These are phyloP conservation scores for Embidobia sp. DNA, from an alignment of 2,888 invertebrate genomes.

Conservation along the genomic window DNA sequence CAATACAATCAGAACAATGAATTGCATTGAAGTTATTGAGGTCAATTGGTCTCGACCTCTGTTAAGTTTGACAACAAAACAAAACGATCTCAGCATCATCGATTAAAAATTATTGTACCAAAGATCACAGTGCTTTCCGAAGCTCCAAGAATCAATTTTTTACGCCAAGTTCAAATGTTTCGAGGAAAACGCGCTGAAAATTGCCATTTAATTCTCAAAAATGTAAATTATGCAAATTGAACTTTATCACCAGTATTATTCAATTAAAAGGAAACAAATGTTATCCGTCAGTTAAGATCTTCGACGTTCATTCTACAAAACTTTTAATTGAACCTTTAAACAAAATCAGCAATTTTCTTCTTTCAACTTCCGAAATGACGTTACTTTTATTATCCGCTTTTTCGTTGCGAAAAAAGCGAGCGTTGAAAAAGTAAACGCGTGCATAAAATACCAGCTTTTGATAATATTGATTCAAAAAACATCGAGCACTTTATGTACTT, in stretches of 20 bases:
- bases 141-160: too few species aligned
- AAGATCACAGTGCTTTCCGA: conserved; percentile 7
- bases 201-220: too few species aligned
- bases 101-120: conserved; percentile 13
- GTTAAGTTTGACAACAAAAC: conserved; percentile 34
- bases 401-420: background rate
- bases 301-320: too few species aligned
- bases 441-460: conserved; percentile 4
- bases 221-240: too few species aligned
- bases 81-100: conserved; percentile 18
- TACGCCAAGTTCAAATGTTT: too few species aligned
- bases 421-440: background rate
- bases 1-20: conserved; percentile 16
- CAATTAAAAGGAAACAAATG: too few species aligned
- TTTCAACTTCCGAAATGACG: too few species aligned
- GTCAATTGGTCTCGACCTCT: conserved; percentile 34
- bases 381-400: background rate
- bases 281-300: too few species aligned
- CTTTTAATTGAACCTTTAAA: too few species aligned
- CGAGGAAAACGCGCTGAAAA: too few species aligned
- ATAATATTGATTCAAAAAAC: conserved; percentile 33
- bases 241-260: too few species aligned
- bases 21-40: conserved; percentile 21
- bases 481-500: conserved; percentile 1
- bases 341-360: too few species aligned